phyloP scores from a whole-genome alignment of 2,888 invertebrate genomes.

The Beris chalybata region DNA sequence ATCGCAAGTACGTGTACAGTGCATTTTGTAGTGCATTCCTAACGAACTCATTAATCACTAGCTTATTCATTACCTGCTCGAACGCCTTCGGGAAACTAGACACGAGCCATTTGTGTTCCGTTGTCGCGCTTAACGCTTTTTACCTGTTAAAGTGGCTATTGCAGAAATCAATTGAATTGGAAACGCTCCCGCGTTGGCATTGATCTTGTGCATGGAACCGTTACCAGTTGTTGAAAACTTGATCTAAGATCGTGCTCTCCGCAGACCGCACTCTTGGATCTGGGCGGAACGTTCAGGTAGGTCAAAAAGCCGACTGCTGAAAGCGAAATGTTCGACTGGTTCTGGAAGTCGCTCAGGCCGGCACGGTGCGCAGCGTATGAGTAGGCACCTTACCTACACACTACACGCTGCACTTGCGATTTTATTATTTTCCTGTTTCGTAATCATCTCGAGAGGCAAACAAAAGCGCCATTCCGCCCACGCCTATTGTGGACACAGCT shows the following conservation, averaged over 20 bases:
- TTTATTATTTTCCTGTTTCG: constrained; percentile 27
- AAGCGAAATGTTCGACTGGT: constrained; percentile 17
- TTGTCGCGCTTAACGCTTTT: too few species aligned
- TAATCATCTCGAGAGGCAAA: background rate
- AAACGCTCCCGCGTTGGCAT: constrained; percentile 35
- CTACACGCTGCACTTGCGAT: background rate
- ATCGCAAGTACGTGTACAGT: too few species aligned
- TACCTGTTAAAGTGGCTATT: too few species aligned
- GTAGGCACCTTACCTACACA: too few species aligned
- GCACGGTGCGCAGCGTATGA: too few species aligned
- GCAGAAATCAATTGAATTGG: background rate
- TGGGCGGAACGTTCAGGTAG: background rate
- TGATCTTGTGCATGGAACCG: constrained; percentile 39
- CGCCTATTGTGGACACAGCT: background rate
- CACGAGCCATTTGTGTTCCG: too few species aligned
- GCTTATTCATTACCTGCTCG: too few species aligned
- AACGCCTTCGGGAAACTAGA: too few species aligned
- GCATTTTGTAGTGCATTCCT: too few species aligned
- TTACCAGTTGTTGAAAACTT: constrained; percentile 17
- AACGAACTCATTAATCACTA: too few species aligned
- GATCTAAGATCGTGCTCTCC: too few species aligned
- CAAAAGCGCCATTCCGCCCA: constrained; percentile 1
- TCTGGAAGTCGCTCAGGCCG: background rate
- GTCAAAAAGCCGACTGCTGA: background rate
- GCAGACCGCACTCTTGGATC: too few species aligned